These are phyloP conservation scores for Hartigia nigra DNA, from an alignment of 2,888 invertebrate species.

Conservation along the genomic window DNA sequence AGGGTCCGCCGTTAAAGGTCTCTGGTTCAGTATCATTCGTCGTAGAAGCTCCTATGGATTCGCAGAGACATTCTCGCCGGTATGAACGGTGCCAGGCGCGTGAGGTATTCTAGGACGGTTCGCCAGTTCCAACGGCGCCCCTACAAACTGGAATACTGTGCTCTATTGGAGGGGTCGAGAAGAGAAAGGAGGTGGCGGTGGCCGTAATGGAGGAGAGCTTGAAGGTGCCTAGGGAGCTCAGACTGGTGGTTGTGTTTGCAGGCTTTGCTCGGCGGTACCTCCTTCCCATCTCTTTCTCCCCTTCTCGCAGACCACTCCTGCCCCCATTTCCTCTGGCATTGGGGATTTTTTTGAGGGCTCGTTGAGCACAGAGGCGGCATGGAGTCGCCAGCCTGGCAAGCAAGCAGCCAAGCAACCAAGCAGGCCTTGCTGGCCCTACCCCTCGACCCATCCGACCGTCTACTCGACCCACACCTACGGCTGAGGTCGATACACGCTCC, in stretches of 20 bases:
- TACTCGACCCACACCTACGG: constrained; percentile 54
- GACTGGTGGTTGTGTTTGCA: constrained; percentile 15
- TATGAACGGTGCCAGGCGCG: constrained; percentile 32
- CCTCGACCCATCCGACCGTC: constrained; percentile 16
- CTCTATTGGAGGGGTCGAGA: constrained; percentile 39
- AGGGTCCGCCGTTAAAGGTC: not conserved
- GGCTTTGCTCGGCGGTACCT: constrained; percentile 9
- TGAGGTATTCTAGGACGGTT: constrained; percentile 59
- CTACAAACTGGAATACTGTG: constrained; percentile 52
- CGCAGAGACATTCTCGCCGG: constrained; percentile 5
- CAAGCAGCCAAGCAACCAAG: constrained; percentile 1
- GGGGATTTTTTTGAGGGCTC: constrained; percentile 54
- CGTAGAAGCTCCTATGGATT: not conserved
- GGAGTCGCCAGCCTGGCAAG: constrained; percentile 46
- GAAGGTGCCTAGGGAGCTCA: constrained; percentile 16
- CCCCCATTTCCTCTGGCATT: constrained; percentile 54
- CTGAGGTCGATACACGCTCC: constrained; percentile 58
- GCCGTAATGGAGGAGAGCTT: constrained; percentile 25
- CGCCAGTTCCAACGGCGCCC: constrained; percentile 52
- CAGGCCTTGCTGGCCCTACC: constrained; percentile 13
- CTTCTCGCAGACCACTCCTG: constrained; percentile 41
- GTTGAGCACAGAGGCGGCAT: constrained; percentile 34
- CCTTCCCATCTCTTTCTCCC: constrained; percentile 32
- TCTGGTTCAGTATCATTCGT: constrained; percentile 2
- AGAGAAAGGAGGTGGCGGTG: constrained; percentile 44